Conservation (phyloP, 2,888 invertebrate genomes). For the Heliconius sara region DNA sequence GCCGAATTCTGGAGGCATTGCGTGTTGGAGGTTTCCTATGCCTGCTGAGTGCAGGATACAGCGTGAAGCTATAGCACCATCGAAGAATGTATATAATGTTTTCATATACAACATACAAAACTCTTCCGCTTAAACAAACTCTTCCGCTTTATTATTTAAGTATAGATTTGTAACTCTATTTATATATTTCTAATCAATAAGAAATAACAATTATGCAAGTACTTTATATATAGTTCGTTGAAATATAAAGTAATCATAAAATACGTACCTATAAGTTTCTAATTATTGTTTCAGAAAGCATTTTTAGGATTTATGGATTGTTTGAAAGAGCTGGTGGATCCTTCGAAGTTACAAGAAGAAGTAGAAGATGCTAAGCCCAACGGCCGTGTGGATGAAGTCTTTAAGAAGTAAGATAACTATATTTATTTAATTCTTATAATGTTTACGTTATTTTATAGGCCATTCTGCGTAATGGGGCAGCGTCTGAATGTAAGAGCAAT, state of each 20-base stretch:
- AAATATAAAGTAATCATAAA: not conserved
- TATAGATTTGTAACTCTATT: no score
- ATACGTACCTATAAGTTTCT: not conserved
- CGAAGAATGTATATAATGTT: no score
- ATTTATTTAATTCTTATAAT: not conserved
- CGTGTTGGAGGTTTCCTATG: no score
- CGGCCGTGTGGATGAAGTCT: conserved; percentile 88
- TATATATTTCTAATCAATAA: not conserved
- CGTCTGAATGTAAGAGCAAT: not conserved
- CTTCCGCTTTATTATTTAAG: no score
- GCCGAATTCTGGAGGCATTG: no score
- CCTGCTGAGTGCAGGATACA: no score
- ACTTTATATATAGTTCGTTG: not conserved
- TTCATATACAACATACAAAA: no score
- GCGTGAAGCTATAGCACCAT: no score
- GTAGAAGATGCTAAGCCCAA: conserved; percentile 88
- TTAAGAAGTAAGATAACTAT: conserved; percentile 80
- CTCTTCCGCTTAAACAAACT: no score
- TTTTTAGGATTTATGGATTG: conserved; percentile 79
- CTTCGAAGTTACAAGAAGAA: conserved; percentile 84
- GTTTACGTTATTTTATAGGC: not conserved
- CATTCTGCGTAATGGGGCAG: not conserved
- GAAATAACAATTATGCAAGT: not conserved
- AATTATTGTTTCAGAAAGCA: conserved; percentile 64
- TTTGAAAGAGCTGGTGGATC: conserved; percentile 83